Evolutionary conservation across 92 coral and sea anemone species (phyloP), one percentile per base, ranked within the genome.

Genomic region (Parazoanthus darwini): DNA sequence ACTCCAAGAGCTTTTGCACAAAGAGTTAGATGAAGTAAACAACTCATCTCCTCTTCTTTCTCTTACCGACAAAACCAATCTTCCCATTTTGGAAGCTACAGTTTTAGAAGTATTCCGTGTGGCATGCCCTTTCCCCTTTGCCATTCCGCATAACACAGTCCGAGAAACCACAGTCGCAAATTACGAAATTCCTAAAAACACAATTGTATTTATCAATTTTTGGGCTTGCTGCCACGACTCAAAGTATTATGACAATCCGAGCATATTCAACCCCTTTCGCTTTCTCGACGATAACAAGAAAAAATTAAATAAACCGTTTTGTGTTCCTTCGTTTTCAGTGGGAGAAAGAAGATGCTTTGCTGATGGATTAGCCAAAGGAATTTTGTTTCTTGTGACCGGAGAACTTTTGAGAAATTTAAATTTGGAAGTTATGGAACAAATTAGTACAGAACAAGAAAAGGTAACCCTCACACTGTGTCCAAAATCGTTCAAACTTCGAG

Each of bases 321-420:
- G 89, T 0, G 87, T 87, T 84, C 82, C 89, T 23, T 87, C 91
- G 20, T 94, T 94, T 75, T 91, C 94, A 6, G 84, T 85, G 1
- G 94, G 96, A 29, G 91, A 91, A 23, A 79, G 96, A 43, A 89
- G 87, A 73, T 94, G 96, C 80, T 75, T 88, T 5, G 94, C 93
- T 29, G 89, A 92, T 65, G 78, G 80, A 72, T 70, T 94, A 26
- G 83, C 90, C 29, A 92, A 88, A 54, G 88, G 86, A 54, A 82
- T 82, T 33, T 67, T 92, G 38, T 79, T 82, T 58, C 70, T 90
- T 71, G 56, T 92, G n/a, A 81, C 84, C 35, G 94, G 90, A 11
- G 74, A 91, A 3, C 54, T 92, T 26, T 9, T 92, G 51, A 65
- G 59, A 16, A 82, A 87, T 36, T 92, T 86, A 78, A 56, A 86